Percentiles rank a stretch among this genome's conserved stretches.
phyloP scores from a whole-genome alignment of 2,888 invertebrate genomes.

The Noctua janthe region DNA sequence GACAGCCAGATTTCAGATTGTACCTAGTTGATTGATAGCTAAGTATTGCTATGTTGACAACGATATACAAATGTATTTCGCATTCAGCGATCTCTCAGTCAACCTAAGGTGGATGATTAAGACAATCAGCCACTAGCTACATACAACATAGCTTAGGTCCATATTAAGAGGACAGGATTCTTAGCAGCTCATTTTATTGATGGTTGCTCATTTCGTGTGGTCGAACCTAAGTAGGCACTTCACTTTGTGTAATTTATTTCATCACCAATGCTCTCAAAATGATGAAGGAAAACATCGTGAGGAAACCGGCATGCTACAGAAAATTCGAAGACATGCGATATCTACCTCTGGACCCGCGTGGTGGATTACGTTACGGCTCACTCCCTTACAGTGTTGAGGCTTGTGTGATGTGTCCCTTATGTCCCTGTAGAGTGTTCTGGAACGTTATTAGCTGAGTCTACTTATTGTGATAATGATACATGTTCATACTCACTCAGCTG shows the following conservation, averaged over 20 bases:
- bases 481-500: constrained; percentile 93
- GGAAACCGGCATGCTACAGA: not conserved
- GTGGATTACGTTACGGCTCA: not conserved
- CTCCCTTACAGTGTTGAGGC: not conserved
- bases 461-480: not conserved
- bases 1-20: not conserved
- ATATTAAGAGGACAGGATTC: not conserved
- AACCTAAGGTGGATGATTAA: not conserved
- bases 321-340: not conserved
- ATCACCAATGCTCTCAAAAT: not conserved
- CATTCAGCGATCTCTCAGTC: not conserved
- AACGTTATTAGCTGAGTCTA: not conserved
- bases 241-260: not conserved
- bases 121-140: not conserved
- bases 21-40: not conserved
- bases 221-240: not conserved
- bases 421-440: not conserved
- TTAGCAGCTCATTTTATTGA: not conserved
- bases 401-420: not conserved
- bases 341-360: not conserved
- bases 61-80: not conserved
- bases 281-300: not conserved
- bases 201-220: not conserved
- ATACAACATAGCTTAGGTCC: not conserved
- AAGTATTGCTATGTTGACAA: not conserved